These are phyloP conservation scores for Nannoperca australis DNA, from an alignment of 2,797 vertebrate species.

Conservation along the genomic window DNA sequence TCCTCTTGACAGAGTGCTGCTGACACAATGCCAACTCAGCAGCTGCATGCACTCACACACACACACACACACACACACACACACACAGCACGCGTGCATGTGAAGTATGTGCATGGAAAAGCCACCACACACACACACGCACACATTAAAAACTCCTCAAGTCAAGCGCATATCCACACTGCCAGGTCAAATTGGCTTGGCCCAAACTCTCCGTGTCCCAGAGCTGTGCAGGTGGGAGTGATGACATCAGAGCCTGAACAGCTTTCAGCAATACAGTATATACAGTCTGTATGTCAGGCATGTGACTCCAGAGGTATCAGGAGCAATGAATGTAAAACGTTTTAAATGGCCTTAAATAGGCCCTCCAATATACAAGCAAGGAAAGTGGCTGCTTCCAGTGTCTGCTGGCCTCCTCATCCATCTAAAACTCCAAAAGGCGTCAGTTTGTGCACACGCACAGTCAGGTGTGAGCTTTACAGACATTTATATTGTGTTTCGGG, in stretches of 20 bases:
- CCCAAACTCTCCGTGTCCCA: slow-evolving; percentile 24
- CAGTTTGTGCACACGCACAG: neutral
- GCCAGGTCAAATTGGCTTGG: slow-evolving; percentile 28
- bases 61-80: neutral
- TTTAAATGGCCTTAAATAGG: neutral
- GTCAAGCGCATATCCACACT: slow-evolving; percentile 25
- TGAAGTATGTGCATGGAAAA: slow-evolving; percentile 6
- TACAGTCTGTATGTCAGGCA: slow-evolving; percentile 1
- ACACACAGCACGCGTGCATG: slow-evolving; percentile 14
- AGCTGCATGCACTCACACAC: slow-evolving; percentile 44
- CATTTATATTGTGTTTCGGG: neutral
- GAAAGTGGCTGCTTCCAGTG: neutral
- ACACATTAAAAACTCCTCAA: neutral
- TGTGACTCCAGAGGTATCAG: neutral
- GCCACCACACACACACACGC: neutral
- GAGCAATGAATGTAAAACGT: neutral
- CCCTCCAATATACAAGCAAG: neutral
- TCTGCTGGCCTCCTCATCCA: neutral
- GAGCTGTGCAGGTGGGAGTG: slow-evolving; percentile 44
- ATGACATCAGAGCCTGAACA: slow-evolving; percentile 23
- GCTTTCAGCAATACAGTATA: neutral
- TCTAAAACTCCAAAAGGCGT: neutral
- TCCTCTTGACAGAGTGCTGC: slow-evolving; percentile 65
- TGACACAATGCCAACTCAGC: slow-evolving; percentile 82
- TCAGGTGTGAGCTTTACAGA: neutral